Base-by-base conservation (phyloP, 2,797 vertebrate genomes). In the Ciconia nigra region DNA sequence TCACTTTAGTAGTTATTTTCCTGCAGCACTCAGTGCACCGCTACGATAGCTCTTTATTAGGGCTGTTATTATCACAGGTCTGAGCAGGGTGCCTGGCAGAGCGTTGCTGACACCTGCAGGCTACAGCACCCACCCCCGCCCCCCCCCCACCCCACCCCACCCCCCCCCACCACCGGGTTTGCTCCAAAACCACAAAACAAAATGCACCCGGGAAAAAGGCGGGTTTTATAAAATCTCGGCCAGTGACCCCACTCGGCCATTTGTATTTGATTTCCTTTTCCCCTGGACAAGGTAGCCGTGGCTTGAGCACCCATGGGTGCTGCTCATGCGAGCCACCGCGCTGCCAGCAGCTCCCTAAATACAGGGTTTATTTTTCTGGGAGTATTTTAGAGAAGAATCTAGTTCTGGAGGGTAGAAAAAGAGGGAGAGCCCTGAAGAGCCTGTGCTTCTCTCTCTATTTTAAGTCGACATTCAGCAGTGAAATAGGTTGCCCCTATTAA, bases 221-320 rank as follows among this genome's bases (percentile, higher is more conserved):
- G n/a, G n/a, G n/a, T n/a, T n/a, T n/a, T n/a, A n/a, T n/a, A n/a
- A n/a, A n/a, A n/a, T n/a, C n/a, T 71, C 25, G 11, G 55, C 51
- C 13, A 10, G 7, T 33, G 37, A 9, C 46, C 47, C 11, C 0
- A 12, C 51, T 77, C 0, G 0, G 10, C 14, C 0, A 0, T 9
- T 63, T 52, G 4, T 25, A 3, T 63, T 54, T 18, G 1, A 54
- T 54, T 83, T 28, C n/a, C 26, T 69, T 72, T 83, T 67, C 11
- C 37, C 61, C 73, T 62, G 57, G 37, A 19, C 4, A 13, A 42
- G 49, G 25, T 10, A 39, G 28, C 33, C 28, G 25, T 2, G 5
- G 19, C 41, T 49, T 77, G 73, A 86, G 72, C 42, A 66, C 57
- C 26, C 4, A 1, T 13, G 78, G 84, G 42, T 37, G 47, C 62